phyloP scores from a whole-genome alignment of 1,140 invertebrate species.

The Lepidotrigona ventralis region DNA sequence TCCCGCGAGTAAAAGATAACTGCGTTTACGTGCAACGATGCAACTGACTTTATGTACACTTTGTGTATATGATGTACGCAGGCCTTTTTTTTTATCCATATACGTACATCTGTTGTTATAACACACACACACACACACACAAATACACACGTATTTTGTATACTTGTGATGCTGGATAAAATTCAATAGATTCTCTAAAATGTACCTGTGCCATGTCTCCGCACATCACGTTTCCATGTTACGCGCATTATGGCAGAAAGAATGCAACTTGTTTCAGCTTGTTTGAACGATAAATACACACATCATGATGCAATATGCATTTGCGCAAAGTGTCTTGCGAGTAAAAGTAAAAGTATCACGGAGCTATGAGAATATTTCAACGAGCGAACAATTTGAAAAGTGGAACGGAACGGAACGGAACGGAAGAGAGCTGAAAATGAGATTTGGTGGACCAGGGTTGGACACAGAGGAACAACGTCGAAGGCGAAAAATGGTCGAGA shows the following conservation, averaged over 20 bases:
- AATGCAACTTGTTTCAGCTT: neutral
- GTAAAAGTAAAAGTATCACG: too few relatives aligned
- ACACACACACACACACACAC: too few relatives aligned
- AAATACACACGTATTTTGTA: neutral
- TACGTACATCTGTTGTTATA: neutral
- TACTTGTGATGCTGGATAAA: neutral
- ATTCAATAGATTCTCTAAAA: neutral
- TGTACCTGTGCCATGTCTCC: neutral
- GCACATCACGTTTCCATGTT: neutral
- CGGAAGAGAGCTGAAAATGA: neutral
- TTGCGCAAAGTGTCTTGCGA: neutral
- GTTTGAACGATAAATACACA: neutral
- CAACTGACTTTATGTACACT: neutral
- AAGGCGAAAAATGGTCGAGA: neutral
- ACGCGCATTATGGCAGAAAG: neutral
- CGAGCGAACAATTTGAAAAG: neutral
- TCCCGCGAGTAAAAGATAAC: conserved; percentile 7
- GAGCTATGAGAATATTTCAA: too few relatives aligned
- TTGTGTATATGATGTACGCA: neutral
- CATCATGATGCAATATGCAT: neutral
- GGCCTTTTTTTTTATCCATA: neutral
- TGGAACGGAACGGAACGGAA: neutral
- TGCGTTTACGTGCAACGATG: neutral
- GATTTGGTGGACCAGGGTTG: neutral
- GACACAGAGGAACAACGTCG: neutral